These are phyloP conservation scores for Poeciliopsis paucimaculata DNA, from an alignment of 2,797 vertebrate genomes.

Conservation along the genomic window DNA sequence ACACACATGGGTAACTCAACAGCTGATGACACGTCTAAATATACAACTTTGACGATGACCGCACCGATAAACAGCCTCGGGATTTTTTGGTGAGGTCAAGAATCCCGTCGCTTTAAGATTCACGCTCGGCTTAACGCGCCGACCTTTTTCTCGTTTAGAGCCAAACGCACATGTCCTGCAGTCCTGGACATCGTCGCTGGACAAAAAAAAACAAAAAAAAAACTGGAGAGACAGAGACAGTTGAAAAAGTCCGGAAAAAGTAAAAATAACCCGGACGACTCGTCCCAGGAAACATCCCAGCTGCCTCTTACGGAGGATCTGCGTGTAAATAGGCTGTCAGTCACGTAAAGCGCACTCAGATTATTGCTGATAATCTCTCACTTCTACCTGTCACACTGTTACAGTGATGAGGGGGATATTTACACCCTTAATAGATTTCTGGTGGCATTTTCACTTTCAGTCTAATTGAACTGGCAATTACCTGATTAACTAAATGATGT, in stretches of 20 bases:
- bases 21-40: conserved; percentile 63
- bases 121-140: background rate
- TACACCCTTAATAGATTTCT: background rate
- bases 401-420: background rate
- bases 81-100: background rate
- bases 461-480: background rate
- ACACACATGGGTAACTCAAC: conserved; percentile 17
- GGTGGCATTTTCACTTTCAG: background rate
- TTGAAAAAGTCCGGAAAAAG: conserved; percentile 41
- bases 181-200: conserved; percentile 28
- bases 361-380: conserved; percentile 20
- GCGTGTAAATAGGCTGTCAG: conserved; percentile 53
- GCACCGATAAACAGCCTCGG: background rate
- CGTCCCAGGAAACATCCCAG: conserved; percentile 45
- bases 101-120: conserved; percentile 1
- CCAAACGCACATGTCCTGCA: background rate
- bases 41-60: conserved; percentile 31
- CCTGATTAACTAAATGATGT: background rate
- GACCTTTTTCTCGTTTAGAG: background rate
- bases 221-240: too few species aligned
- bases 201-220: conserved; percentile 2
- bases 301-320: conserved; percentile 55
- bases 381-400: background rate
- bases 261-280: conserved; percentile 43
- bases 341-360: conserved; percentile 18